Evolutionary conservation across 2,888 invertebrate genomes (phyloP).

Genomic region (Strigamia maritima): DNA sequence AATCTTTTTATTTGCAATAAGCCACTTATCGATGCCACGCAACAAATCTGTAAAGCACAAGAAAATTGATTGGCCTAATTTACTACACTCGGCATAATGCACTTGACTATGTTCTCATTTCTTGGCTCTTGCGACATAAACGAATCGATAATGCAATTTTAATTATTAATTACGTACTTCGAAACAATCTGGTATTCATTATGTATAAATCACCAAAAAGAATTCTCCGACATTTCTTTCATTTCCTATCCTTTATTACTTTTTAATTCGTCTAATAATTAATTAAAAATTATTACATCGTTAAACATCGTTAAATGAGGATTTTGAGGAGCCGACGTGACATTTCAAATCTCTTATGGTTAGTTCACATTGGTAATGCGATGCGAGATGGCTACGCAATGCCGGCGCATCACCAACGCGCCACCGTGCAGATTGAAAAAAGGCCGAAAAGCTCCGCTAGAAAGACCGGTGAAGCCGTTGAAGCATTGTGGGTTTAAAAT

Average conservation of each 20-base stretch:
- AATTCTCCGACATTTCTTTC: conserved; percentile 13
- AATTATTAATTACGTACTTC: conserved; percentile 6
- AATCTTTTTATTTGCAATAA: background rate
- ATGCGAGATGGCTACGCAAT: no score
- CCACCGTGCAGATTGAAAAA: no score
- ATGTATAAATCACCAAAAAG: background rate
- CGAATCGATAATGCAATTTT: background rate
- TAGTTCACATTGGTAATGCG: no score
- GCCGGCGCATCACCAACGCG: no score
- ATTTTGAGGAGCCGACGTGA: no score
- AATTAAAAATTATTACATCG: background rate
- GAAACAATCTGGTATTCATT: background rate
- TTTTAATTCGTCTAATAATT: background rate
- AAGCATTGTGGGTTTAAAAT: no score
- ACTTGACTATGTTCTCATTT: conserved; percentile 22
- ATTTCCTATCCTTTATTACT: background rate
- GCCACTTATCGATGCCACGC: background rate
- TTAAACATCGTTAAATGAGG: no score
- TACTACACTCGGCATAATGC: background rate
- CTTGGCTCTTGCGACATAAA: conserved; percentile 16
- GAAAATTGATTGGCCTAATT: conserved; percentile 26
- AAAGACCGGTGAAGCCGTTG: no score
- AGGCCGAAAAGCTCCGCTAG: no score
- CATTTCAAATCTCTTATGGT: no score
- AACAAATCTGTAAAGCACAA: conserved; percentile 18